These are phyloP conservation scores for Augiades crinisus DNA, from an alignment of 2,888 invertebrate species.

Conservation along the genomic window DNA sequence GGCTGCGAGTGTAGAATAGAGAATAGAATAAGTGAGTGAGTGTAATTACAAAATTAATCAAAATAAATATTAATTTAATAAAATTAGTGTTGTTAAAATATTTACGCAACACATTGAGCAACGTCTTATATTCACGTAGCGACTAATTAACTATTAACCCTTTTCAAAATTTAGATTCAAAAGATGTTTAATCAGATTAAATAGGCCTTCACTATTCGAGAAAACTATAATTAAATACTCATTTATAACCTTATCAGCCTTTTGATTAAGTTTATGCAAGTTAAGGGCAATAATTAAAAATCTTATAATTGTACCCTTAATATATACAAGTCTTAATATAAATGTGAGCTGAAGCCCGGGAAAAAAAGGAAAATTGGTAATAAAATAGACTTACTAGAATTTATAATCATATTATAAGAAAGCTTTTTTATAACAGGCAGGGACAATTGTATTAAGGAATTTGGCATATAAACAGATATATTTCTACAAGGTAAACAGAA, in stretches of 20 bases:
- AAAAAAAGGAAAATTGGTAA: too few relatives aligned
- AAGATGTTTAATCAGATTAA: slow-evolving; percentile 4
- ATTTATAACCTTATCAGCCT: slow-evolving; percentile 1
- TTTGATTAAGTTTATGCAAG: slow-evolving; percentile 9
- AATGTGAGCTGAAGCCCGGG: too few relatives aligned
- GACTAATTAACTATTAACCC: background rate
- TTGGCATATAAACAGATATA: too few relatives aligned
- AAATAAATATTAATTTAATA: too few relatives aligned
- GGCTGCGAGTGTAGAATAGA: too few relatives aligned
- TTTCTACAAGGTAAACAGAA: background rate
- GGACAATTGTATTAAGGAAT: too few relatives aligned
- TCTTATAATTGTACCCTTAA: background rate
- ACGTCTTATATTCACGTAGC: background rate
- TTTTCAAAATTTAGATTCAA: background rate
- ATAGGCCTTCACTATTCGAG: background rate
- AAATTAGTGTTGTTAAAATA: background rate
- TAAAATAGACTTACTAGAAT: too few relatives aligned
- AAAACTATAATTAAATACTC: slow-evolving; percentile 2
- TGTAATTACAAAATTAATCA: too few relatives aligned
- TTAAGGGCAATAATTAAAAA: background rate
- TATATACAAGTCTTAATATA: too few relatives aligned
- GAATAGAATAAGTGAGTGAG: too few relatives aligned
- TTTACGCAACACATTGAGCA: background rate
- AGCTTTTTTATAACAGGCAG: too few relatives aligned
- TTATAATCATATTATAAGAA: too few relatives aligned